These are phyloP conservation scores for Rhinoptilus africanus DNA, from an alignment of 2,113 vertebrate genomes.

Conservation along the genomic window DNA sequence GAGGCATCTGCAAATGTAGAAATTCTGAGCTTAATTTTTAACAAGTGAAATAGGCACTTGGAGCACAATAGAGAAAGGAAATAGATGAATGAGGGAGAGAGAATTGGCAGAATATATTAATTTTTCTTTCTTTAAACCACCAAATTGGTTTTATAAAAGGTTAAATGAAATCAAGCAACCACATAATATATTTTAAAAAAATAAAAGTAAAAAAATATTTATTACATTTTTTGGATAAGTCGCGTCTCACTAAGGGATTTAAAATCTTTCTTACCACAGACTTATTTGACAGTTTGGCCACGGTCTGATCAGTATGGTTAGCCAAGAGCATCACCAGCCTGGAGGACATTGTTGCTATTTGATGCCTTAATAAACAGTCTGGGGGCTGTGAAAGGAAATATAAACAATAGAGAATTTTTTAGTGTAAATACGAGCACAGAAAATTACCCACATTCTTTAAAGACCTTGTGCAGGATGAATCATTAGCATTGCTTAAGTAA, in stretches of 20 bases:
- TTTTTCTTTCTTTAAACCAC: background rate
- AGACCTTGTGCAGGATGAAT: conserved; percentile 2
- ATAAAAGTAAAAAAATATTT: background rate
- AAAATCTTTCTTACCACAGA: background rate
- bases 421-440: background rate
- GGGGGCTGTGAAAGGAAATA: conserved; percentile 9
- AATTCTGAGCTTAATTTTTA: background rate
- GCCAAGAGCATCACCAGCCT: conserved; percentile 5
- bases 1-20: background rate
- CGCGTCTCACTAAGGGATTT: background rate
- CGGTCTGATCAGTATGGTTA: background rate
- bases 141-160: background rate
- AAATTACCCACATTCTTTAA: background rate
- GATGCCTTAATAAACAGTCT: conserved; percentile 23
- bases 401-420: background rate
- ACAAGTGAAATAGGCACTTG: background rate
- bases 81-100: background rate
- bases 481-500: background rate
- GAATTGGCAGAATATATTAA: background rate
- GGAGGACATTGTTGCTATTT: background rate
- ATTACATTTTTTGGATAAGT: background rate
- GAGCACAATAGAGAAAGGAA: background rate
- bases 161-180: background rate
- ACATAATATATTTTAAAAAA: background rate
- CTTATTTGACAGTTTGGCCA: conserved; percentile 7